These are phyloP conservation scores for Mormyrops attenuatus DNA, from an alignment of 2,797 vertebrate genomes.

Conservation along the genomic window DNA sequence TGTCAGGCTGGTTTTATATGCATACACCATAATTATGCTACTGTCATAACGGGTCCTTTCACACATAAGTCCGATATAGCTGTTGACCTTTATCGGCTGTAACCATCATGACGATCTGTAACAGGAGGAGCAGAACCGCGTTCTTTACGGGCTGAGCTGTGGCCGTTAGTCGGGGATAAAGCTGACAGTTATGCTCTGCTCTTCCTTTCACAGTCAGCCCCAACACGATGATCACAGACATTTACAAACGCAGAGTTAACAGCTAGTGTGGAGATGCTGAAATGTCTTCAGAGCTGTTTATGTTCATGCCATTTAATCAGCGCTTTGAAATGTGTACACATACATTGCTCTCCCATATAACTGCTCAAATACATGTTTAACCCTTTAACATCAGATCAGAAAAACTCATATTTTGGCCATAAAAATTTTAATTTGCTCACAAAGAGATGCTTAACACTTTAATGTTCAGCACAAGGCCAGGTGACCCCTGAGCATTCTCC, in stretches of 20 bases:
- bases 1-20: conserved; percentile 27
- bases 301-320: background rate
- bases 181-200: background rate
- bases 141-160: background rate
- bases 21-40: conserved; percentile 22
- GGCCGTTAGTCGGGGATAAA: background rate
- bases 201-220: background rate
- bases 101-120: conserved; percentile 30
- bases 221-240: background rate
- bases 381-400: background rate
- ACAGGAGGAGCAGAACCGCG: conserved; percentile 10
- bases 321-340: background rate
- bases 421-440: background rate
- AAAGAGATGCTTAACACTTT: background rate
- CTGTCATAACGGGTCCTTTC: conserved; percentile 20
- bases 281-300: background rate
- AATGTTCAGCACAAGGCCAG: background rate
- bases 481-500: background rate
- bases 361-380: background rate
- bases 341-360: background rate
- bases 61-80: conserved; percentile 6
- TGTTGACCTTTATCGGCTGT: conserved; percentile 28
- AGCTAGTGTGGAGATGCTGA: background rate
- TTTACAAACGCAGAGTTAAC: background rate
- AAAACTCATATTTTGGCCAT: background rate